Conservation (phyloP, 64 coral and sea anemone genomes). For the Montipora efflorescens region DNA sequence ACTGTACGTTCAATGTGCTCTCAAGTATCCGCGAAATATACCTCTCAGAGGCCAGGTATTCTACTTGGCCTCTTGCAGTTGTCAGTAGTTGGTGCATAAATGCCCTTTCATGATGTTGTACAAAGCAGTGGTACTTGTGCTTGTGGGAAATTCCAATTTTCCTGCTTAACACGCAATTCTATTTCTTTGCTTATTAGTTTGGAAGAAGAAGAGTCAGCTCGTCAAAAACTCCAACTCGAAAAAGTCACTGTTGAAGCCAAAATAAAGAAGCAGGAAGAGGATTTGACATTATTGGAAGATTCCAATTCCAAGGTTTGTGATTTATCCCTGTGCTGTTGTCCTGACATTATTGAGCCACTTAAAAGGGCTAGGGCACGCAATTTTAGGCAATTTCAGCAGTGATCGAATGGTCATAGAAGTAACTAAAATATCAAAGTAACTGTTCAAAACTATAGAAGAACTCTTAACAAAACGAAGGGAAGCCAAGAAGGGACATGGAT, state of each 20-base stretch:
- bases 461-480: too few relatives aligned
- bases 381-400: too few relatives aligned
- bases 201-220: conserved; percentile 95
- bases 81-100: neutral
- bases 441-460: too few relatives aligned
- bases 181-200: conserved; percentile 56
- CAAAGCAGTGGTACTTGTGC: too few relatives aligned
- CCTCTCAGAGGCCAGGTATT: too few relatives aligned
- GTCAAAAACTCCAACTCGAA: conserved; percentile 96
- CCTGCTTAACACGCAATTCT: too few relatives aligned
- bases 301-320: conserved; percentile 81
- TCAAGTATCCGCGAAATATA: neutral
- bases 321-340: neutral
- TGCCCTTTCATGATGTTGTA: neutral
- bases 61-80: neutral
- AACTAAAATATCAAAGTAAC: too few relatives aligned
- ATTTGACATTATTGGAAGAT: conserved; percentile 88
- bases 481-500: too few relatives aligned
- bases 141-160: too few relatives aligned
- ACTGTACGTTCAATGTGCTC: neutral
- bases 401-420: too few relatives aligned
- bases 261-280: conserved; percentile 96
- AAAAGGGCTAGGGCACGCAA: too few relatives aligned
- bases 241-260: conserved; percentile 97
- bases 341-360: too few relatives aligned